These are phyloP conservation scores for Pangasianodon hypophthalmus DNA, from an alignment of 2,113 vertebrate species.

Conservation along the genomic window DNA sequence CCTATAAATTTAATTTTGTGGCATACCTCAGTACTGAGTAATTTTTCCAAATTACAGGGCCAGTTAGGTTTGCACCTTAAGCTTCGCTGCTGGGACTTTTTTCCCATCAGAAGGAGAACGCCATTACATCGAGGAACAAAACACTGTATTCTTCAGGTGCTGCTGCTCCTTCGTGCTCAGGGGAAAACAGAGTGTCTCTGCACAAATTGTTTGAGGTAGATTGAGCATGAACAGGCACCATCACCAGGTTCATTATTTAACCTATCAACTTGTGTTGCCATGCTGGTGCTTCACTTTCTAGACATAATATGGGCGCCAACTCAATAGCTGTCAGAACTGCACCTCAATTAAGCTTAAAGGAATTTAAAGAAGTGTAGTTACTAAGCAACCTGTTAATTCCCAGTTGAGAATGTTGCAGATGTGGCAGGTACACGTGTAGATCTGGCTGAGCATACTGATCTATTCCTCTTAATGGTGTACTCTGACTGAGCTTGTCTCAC, in stretches of 20 bases:
- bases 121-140: conserved; percentile 28
- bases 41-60: conserved; percentile 36
- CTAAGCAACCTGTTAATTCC: conserved; percentile 66
- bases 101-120: conserved; percentile 12
- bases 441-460: conserved; percentile 45
- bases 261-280: conserved; percentile 15
- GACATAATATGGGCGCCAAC: not conserved
- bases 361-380: conserved; percentile 58
- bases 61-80: conserved; percentile 24
- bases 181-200: conserved; percentile 43
- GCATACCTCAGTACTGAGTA: conserved; percentile 26
- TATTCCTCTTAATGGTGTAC: conserved; percentile 35
- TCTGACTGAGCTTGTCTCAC: conserved; percentile 9
- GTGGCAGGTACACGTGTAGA: conserved; percentile 54
- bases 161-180: conserved; percentile 36
- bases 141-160: conserved; percentile 33
- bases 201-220: conserved; percentile 41
- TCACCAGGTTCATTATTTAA: conserved; percentile 47
- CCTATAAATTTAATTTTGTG: conserved; percentile 30
- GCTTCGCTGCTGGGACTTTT: conserved; percentile 17
- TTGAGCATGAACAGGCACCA: conserved; percentile 36
- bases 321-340: conserved; percentile 16
- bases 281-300: conserved; percentile 4
- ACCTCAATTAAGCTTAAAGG: conserved; percentile 44
- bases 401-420: conserved; percentile 40